These are phyloP conservation scores for Anadara kagoshimensis DNA, from an alignment of 1,140 invertebrate genomes.

Conservation along the genomic window DNA sequence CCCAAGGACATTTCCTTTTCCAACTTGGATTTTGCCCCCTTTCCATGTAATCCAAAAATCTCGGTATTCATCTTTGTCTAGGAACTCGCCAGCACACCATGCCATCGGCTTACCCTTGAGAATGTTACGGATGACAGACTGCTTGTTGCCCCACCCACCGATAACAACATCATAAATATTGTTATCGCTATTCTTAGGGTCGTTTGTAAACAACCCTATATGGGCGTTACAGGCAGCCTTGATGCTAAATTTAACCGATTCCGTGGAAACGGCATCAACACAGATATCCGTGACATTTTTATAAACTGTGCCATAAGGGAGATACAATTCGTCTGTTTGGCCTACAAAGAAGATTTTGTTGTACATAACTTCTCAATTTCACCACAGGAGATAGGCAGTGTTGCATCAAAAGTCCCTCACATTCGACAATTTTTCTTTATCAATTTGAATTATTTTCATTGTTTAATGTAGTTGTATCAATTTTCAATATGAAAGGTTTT, in stretches of 20 bases:
- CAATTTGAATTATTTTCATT: too few species aligned
- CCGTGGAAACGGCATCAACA: too few species aligned
- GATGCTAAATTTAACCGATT: background rate
- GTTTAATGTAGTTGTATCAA: too few species aligned
- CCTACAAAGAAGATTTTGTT: too few species aligned
- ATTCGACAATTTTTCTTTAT: too few species aligned
- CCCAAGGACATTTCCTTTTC: background rate
- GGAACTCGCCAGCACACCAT: background rate
- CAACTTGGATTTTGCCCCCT: background rate
- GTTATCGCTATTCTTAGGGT: slow-evolving; percentile 1
- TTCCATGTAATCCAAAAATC: slow-evolving; percentile 5
- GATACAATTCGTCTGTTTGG: too few species aligned
- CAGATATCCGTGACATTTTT: too few species aligned
- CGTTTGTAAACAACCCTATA: background rate
- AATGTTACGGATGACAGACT: slow-evolving; percentile 3
- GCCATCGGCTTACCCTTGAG: slow-evolving; percentile 9
- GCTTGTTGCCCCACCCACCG: background rate
- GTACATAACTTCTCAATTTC: too few species aligned
- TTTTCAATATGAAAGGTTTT: too few species aligned
- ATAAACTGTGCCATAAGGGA: too few species aligned
- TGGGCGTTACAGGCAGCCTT: background rate
- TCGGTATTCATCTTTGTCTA: background rate
- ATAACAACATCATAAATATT: slow-evolving; percentile 13
- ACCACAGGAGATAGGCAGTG: too few species aligned
- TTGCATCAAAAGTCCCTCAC: too few species aligned